Percentiles rank a stretch among this genome's conserved stretches.
These are phyloP conservation scores for Leptinotarsa rubiginosa DNA, from an alignment of 2,888 invertebrate genomes.

Conservation along the genomic window DNA sequence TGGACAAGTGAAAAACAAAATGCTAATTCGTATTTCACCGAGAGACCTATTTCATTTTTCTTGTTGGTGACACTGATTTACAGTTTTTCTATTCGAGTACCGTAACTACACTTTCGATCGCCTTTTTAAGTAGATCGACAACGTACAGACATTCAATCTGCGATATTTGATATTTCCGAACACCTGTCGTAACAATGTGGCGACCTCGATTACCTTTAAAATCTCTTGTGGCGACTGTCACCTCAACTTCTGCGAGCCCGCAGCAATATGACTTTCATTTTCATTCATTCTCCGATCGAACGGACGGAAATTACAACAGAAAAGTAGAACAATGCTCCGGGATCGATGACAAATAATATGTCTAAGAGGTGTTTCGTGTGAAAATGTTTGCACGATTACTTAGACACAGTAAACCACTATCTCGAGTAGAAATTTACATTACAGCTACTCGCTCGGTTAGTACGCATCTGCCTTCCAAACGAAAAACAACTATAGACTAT, in stretches of 20 bases:
- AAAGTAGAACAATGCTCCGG: slow-evolving; percentile 2
- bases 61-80: no score
- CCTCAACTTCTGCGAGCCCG: background rate
- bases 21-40: no score
- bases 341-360: background rate
- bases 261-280: slow-evolving; percentile 10
- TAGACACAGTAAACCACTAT: background rate
- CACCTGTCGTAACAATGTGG: slow-evolving; percentile 1
- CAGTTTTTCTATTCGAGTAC: no score
- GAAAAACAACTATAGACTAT: no score
- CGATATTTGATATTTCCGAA: slow-evolving; percentile 6
- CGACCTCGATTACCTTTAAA: slow-evolving; percentile 12
- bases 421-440: no score
- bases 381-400: no score
- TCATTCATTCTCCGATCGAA: slow-evolving; percentile 3
- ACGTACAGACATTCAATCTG: background rate
- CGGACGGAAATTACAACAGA: background rate
- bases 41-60: no score
- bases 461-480: no score
- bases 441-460: no score
- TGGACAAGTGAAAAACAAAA: no score
- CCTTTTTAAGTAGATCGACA: background rate
- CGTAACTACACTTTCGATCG: no score
- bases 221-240: background rate
- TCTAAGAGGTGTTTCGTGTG: no score